These are phyloP conservation scores for Crotalus tigris DNA, from an alignment of 2,113 vertebrate genomes.

Conservation along the genomic window DNA sequence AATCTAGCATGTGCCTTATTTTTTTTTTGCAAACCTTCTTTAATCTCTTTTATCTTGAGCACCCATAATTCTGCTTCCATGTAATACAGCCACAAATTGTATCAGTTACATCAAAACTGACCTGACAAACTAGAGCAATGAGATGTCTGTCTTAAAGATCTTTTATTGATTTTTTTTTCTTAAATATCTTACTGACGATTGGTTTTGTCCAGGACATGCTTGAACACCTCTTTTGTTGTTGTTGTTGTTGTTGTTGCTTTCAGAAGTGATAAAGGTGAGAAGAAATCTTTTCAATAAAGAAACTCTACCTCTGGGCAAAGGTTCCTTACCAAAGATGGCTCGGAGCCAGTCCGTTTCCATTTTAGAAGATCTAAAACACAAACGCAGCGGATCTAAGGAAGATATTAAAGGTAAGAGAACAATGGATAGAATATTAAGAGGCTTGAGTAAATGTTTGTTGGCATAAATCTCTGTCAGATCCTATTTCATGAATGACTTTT, in stretches of 20 bases:
- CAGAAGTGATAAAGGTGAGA: slow-evolving; percentile 94
- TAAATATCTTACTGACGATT: background rate
- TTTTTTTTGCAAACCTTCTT: background rate
- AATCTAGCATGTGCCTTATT: background rate
- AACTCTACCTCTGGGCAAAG: slow-evolving; percentile 75
- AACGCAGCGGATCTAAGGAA: slow-evolving; percentile 52
- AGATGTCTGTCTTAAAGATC: background rate
- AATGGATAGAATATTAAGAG: background rate
- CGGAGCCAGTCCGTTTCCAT: slow-evolving; percentile 88
- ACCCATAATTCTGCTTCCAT: background rate
- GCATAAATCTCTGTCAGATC: background rate
- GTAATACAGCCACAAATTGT: background rate
- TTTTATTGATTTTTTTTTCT: background rate
- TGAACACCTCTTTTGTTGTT: background rate
- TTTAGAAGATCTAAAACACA: slow-evolving; percentile 79
- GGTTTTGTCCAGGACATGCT: background rate
- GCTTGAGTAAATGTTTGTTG: too few species aligned
- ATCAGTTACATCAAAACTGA: background rate
- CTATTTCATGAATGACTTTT: background rate
- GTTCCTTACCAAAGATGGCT: slow-evolving; percentile 70
- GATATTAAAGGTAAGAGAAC: slow-evolving; percentile 63
- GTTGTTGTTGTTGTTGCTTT: slow-evolving; percentile 20
- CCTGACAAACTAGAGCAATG: background rate
- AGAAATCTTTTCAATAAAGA: slow-evolving; percentile 92
- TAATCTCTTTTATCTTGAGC: background rate